phyloP scores from a whole-genome alignment of 2,888 invertebrate genomes.

The Dendrolimus houi region DNA sequence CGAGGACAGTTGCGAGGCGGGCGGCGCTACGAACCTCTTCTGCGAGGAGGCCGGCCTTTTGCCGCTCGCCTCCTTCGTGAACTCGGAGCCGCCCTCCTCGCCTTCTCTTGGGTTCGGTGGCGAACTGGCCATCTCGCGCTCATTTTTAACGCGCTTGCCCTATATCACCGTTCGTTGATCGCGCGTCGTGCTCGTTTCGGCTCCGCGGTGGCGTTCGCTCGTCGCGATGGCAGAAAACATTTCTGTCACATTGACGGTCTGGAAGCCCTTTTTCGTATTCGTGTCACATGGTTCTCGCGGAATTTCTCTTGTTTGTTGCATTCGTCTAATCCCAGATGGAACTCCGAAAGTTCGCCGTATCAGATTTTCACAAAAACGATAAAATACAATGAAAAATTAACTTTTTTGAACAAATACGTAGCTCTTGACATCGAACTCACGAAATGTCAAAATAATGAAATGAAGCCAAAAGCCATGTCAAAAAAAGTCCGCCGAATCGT shows the following conservation, averaged over 20 bases:
- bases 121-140: slow-evolving; percentile 74
- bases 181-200: slow-evolving; percentile 51
- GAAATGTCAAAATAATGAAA: slow-evolving; percentile 76
- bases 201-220: slow-evolving; percentile 57
- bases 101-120: slow-evolving; percentile 73
- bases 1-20: slow-evolving; percentile 61
- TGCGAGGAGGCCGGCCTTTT: slow-evolving; percentile 67
- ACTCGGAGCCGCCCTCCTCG: slow-evolving; percentile 66
- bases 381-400: slow-evolving; percentile 47
- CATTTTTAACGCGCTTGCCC: slow-evolving; percentile 70
- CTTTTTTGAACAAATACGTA: slow-evolving; percentile 70
- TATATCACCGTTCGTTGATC: slow-evolving; percentile 62
- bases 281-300: slow-evolving; percentile 74
- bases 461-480: slow-evolving; percentile 72
- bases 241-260: slow-evolving; percentile 76
- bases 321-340: slow-evolving; percentile 10
- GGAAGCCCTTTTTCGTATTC: slow-evolving; percentile 74
- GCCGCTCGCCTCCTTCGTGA: slow-evolving; percentile 61
- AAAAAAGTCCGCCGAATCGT: slow-evolving; percentile 71
- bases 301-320: slow-evolving; percentile 46
- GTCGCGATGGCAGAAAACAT: slow-evolving; percentile 74
- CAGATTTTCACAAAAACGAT: slow-evolving; percentile 18
- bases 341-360: neutral
- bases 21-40: slow-evolving; percentile 69
- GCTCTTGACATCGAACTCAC: slow-evolving; percentile 74